Evolutionary conservation across 1,140 invertebrate species (phyloP), one percentile per base, ranked within the genome.

Genomic region (Drosophila simulans): DNA sequence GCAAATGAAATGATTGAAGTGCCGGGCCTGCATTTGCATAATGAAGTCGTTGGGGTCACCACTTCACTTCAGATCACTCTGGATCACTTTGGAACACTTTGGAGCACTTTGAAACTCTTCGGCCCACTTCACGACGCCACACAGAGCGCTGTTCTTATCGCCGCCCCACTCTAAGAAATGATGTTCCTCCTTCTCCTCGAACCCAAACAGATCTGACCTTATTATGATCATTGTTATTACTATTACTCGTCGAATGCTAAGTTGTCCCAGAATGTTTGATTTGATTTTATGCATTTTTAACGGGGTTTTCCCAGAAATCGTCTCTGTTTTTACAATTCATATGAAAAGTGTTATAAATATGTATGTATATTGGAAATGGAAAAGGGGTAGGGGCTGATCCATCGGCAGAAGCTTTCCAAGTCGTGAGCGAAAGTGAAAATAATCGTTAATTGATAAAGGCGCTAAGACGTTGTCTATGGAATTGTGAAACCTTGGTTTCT

Each of bases 291-390:
- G 68, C 68, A 69, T 79, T 78, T 69, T 52, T 78, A 82, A 82
- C 80, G 79, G 79, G 15, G 15, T 53, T 55, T 66, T 53, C 54
- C n/a, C 4, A 25, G 63, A 66, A 70, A 70, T 25, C 22, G 25
- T 57, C 52, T 63, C 43, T 64, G 42, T 63, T 75, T 80, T 79
- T 65, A 59, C 46, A 77, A 69, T 65, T 68, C 64, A 68, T 54
- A 68, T 17, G 64, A 80, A 82, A 82, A 82, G 79, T 82, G 80
- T 83, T 82, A 82, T 82, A 83, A 82, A 83, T 83, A 78, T 83
- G 80, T 42, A 39, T 56, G 37, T 56, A 46, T 65, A 54, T 76
- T 58, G 25, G 53, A 55, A 15, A n/a, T 51, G 20, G 12, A 56
- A 39, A 37, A 55, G 43, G 5, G 8, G 46, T n/a, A n/a, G 39